A percentile compares a stretch with the other conserved stretches of the same genome.
Evolutionary conservation across 92 coral and sea anemone species (phyloP).

Genomic region (Zoanthus sociatus): DNA sequence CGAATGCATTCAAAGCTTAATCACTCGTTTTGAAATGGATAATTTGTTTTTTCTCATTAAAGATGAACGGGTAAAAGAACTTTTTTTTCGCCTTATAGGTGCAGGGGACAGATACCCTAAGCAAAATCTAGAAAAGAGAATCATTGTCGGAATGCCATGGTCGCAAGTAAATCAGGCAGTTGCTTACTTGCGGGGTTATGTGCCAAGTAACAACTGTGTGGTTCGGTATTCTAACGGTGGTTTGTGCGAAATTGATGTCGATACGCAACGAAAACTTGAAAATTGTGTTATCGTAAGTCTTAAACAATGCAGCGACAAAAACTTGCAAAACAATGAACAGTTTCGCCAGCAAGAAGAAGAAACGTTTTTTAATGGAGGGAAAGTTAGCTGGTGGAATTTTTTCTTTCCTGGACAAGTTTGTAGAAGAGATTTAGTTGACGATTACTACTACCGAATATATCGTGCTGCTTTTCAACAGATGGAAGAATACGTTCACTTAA

Average conservation of each 20-base stretch:
- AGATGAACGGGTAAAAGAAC: constrained; percentile 24
- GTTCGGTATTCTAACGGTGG: constrained; percentile 49
- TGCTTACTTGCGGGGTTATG: constrained; percentile 33
- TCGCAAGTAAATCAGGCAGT: constrained; percentile 40
- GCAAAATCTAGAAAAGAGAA: constrained; percentile 25
- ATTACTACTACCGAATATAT: constrained; percentile 16
- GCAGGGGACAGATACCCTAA: constrained; percentile 42
- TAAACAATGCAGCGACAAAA: constrained; percentile 31
- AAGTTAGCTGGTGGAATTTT: constrained; percentile 48
- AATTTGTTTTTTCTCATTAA: constrained; percentile 32
- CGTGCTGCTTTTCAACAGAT: constrained; percentile 22
- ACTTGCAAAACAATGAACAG: constrained; percentile 15
- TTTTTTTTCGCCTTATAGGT: constrained; percentile 38
- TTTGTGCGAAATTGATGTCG: constrained; percentile 43
- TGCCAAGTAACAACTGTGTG: constrained; percentile 41
- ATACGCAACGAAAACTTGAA: constrained; percentile 33
- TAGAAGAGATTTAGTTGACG: constrained; percentile 35
- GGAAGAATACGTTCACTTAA: constrained; percentile 51
- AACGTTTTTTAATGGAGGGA: constrained; percentile 32
- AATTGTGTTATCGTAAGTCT: constrained; percentile 42
- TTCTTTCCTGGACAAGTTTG: constrained; percentile 48
- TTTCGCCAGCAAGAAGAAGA: constrained; percentile 34
- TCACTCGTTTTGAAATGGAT: constrained; percentile 26
- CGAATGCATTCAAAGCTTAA: constrained; percentile 31
- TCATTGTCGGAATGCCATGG: constrained; percentile 53